phyloP scores from a whole-genome alignment of 2,797 vertebrate species.

The Sebastes glaucus region DNA sequence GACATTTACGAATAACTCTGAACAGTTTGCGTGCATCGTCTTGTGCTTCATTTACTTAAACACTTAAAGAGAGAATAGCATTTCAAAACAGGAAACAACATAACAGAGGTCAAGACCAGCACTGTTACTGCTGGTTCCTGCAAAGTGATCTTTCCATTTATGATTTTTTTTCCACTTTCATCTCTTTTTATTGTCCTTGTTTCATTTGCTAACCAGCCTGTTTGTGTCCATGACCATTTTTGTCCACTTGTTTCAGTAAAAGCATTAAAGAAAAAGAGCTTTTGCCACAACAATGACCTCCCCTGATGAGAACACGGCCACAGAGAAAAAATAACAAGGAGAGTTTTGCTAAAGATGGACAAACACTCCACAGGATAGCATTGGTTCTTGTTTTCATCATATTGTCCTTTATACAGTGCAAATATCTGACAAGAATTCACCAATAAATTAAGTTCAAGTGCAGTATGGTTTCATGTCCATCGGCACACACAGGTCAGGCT shows the following conservation, averaged over 20 bases:
- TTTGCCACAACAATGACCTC: slow-evolving; percentile 36
- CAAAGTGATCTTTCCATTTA: slow-evolving; percentile 6
- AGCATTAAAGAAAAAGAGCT: slow-evolving; percentile 42
- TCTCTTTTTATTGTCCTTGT: slow-evolving; percentile 25
- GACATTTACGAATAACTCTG: slow-evolving; percentile 44
- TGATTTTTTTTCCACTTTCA: background rate
- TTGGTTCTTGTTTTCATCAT: slow-evolving; percentile 44
- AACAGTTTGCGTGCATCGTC: slow-evolving; percentile 55
- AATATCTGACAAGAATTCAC: slow-evolving; percentile 65
- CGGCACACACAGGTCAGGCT: background rate
- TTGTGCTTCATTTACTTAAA: slow-evolving; percentile 72
- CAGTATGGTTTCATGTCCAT: slow-evolving; percentile 19
- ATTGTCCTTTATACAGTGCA: slow-evolving; percentile 66
- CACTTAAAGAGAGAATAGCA: slow-evolving; percentile 51
- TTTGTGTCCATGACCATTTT: slow-evolving; percentile 12
- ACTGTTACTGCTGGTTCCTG: slow-evolving; percentile 6
- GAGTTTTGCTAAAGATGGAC: slow-evolving; percentile 50
- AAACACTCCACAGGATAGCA: slow-evolving; percentile 51
- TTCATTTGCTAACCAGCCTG: slow-evolving; percentile 22
- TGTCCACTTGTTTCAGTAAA: slow-evolving; percentile 43
- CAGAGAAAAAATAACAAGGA: slow-evolving; percentile 59
- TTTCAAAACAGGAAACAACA: slow-evolving; percentile 64
- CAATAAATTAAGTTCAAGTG: slow-evolving; percentile 73
- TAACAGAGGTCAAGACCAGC: slow-evolving; percentile 35
- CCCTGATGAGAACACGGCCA: slow-evolving; percentile 47